phyloP scores from a whole-genome alignment of 2,888 invertebrate species.

The Parochlus steinenii region DNA sequence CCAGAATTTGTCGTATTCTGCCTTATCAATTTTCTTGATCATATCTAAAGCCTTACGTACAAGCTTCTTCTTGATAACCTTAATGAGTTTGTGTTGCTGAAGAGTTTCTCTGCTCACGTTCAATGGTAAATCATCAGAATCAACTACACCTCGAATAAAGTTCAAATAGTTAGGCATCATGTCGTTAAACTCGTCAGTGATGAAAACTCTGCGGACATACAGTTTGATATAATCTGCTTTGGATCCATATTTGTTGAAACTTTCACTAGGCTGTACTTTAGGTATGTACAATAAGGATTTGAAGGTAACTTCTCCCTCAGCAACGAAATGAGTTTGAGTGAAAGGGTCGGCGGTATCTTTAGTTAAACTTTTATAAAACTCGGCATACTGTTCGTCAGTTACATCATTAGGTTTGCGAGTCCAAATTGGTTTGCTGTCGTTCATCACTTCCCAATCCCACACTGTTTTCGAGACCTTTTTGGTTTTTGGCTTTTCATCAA shows the following conservation, averaged over 20 bases:
- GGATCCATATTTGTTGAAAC: constrained; percentile 91
- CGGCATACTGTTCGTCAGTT: constrained; percentile 73
- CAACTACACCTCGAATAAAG: constrained; percentile 93
- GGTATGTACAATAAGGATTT: constrained; percentile 92
- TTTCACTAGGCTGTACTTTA: constrained; percentile 75
- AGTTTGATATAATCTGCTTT: constrained; percentile 90
- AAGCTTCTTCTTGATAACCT: constrained; percentile 97
- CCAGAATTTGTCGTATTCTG: constrained; percentile 89
- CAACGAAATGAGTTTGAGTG: constrained; percentile 78
- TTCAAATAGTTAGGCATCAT: constrained; percentile 97
- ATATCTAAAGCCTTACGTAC: constrained; percentile 94
- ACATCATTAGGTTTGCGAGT: constrained; percentile 81
- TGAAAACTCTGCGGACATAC: constrained; percentile 95
- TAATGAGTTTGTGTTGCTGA: constrained; percentile 96
- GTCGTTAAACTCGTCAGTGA: constrained; percentile 98
- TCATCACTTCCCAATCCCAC: constrained; percentile 96
- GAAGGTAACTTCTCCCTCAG: constrained; percentile 98
- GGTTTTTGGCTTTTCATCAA: constrained; percentile 58
- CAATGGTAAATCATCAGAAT: constrained; percentile 95
- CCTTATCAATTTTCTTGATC: constrained; percentile 88
- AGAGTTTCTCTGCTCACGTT: constrained; percentile 97
- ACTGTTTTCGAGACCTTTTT: constrained; percentile 86
- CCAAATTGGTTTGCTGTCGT: constrained; percentile 98
- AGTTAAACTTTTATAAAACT: constrained; percentile 90
- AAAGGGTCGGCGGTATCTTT: constrained; percentile 75